phyloP scores from a whole-genome alignment of 1,140 invertebrate species.

The Schmidtea mediterranea region DNA sequence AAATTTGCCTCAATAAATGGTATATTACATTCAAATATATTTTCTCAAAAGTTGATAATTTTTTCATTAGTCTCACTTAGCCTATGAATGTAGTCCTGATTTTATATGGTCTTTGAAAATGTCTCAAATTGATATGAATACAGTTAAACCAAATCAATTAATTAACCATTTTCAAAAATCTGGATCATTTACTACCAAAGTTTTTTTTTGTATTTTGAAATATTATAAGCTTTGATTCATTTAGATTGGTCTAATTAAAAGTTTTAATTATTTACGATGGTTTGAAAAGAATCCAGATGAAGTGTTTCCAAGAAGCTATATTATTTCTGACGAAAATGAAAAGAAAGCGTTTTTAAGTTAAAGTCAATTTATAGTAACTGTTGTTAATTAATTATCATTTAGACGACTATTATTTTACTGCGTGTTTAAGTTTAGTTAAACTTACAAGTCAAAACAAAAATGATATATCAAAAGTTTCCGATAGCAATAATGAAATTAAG shows the following conservation, averaged over 20 bases:
- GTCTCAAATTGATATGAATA: background rate
- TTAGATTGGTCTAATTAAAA: background rate
- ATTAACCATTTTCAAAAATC: slow-evolving; percentile 1
- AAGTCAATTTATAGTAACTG: background rate
- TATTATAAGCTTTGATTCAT: background rate
- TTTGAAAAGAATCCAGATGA: background rate
- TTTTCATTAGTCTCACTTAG: background rate
- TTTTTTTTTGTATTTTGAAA: background rate
- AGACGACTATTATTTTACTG: slow-evolving; percentile 53
- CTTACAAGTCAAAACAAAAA: slow-evolving; percentile 35
- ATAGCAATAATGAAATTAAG: too few relatives aligned
- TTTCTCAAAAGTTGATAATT: background rate
- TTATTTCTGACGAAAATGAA: background rate
- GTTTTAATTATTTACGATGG: background rate
- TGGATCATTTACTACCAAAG: slow-evolving; percentile 3
- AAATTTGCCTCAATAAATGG: too few relatives aligned
- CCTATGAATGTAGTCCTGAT: background rate
- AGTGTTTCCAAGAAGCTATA: background rate
- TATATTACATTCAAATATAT: background rate
- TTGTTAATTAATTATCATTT: too few relatives aligned
- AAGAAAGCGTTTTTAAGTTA: background rate
- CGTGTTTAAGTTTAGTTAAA: slow-evolving; percentile 46
- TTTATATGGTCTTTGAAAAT: background rate
- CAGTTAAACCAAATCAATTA: background rate
- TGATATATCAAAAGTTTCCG: too few relatives aligned